Base-by-base conservation (phyloP, 2,888 invertebrate genomes). In the Mythimna ferrago region DNA sequence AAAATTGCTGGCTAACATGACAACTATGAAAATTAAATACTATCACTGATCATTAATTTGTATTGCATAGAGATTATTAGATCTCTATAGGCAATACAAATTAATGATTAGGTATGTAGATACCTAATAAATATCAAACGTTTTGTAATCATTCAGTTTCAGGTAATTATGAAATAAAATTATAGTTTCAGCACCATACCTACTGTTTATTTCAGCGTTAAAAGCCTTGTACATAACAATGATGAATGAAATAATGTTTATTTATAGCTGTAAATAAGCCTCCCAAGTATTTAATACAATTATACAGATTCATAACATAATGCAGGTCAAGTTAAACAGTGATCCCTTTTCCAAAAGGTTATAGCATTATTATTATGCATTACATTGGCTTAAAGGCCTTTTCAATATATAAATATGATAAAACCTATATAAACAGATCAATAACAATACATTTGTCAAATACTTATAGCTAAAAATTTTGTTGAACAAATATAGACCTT, bases 311-410 rank as follows among this genome's bases (percentile, higher is more conserved):
- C 53, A 53, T 67, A 78, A 72, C 53, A 56, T 67, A 78, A 72
- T 63, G 61, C 57, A 82, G 80, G 63, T 77, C 10, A 73, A 71
- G 75, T 75, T 66, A 73, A 78, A 65, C 35, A 66, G 10, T 70
- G 54, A 66, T 54, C 44, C 65, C 73, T 58, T 74, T 74, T 67
- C 51, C 60, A 79, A 81, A 73, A 73, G 70, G 80, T 68, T 76
- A 68, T 74, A 57, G 48, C 51, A 66, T 76, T 66, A 76, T 48
- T 66, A 76, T 57, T 83, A 81, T 73, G 82, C 76, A 83, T 82
- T 73, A 75, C 70, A 75, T 75, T 80, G 69, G 57, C 74, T 72
- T 73, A 72, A 64, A 66, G 69, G 71, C 72, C 68, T 71, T 74
- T 73, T 44, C 21, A 64, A 64, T 64, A 61, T 67, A 82, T 66